These are phyloP conservation scores for Caenorhabditis panamensis DNA, from an alignment of 2,888 invertebrate species.

Conservation along the genomic window DNA sequence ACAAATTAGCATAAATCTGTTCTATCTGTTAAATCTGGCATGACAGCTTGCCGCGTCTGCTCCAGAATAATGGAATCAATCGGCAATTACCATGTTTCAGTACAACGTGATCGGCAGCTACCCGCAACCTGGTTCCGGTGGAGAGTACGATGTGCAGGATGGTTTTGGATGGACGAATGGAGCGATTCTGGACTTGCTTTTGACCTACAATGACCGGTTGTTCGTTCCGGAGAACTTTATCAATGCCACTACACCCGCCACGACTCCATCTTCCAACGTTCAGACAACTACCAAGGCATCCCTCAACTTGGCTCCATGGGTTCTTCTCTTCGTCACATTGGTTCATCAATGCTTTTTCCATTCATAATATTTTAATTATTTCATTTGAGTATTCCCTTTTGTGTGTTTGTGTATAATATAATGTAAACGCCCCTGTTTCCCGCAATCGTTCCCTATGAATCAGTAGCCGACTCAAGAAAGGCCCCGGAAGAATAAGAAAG, in stretches of 20 bases:
- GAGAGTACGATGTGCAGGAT: slow-evolving; percentile 77
- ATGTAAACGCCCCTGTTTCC: slow-evolving; percentile 8
- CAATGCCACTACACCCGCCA: slow-evolving; percentile 19
- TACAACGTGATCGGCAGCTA: slow-evolving; percentile 76
- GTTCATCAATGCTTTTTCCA: slow-evolving; percentile 9
- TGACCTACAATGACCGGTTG: slow-evolving; percentile 75
- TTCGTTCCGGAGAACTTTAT: slow-evolving; percentile 55
- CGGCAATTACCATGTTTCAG: no score
- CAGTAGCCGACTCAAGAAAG: slow-evolving; percentile 36
- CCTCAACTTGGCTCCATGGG: slow-evolving; percentile 1
- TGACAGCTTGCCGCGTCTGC: slow-evolving; percentile 44
- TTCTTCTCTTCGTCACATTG: slow-evolving; percentile 3
- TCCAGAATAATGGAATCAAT: slow-evolving; percentile 35
- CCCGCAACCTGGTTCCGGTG: slow-evolving; percentile 75
- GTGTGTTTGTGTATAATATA: slow-evolving; percentile 10
- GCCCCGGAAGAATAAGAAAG: slow-evolving; percentile 25
- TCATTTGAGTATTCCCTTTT: slow-evolving; percentile 4
- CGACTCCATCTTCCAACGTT: neutral
- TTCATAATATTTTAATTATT: slow-evolving; percentile 12
- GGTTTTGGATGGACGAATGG: slow-evolving; percentile 81
- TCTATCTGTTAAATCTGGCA: slow-evolving; percentile 53
- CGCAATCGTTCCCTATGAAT: slow-evolving; percentile 30
- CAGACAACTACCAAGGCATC: slow-evolving; percentile 22
- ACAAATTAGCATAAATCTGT: slow-evolving; percentile 59
- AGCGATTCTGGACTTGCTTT: slow-evolving; percentile 76